These are phyloP conservation scores for Gadopsis marmoratus DNA, from an alignment of 2,797 vertebrate species.

Conservation along the genomic window DNA sequence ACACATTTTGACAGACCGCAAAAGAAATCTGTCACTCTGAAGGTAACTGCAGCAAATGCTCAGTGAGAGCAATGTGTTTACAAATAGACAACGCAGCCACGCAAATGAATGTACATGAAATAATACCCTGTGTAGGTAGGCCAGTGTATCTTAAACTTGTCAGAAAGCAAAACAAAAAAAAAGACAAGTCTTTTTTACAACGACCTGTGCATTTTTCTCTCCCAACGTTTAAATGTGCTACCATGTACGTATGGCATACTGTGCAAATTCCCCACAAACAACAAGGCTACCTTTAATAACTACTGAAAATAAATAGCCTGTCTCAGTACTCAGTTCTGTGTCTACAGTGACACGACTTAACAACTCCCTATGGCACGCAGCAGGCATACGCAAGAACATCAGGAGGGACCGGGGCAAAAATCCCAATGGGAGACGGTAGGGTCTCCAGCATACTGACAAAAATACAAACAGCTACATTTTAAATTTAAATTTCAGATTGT, in stretches of 20 bases:
- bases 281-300: conserved; percentile 18
- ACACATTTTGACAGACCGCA: not conserved
- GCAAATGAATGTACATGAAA: not conserved
- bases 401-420: conserved; percentile 8
- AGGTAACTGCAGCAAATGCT: conserved; percentile 15
- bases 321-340: conserved; percentile 4
- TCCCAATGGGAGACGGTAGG: conserved; percentile 16
- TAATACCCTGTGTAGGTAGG: not conserved
- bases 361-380: conserved; percentile 26
- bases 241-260: not conserved
- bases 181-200: not conserved
- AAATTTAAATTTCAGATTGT: conserved; percentile 14
- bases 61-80: not conserved
- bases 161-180: not conserved
- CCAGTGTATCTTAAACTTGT: not conserved
- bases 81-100: not conserved
- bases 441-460: not conserved
- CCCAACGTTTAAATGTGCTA: not conserved
- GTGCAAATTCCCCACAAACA: conserved; percentile 8
- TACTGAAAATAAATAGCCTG: conserved; percentile 27
- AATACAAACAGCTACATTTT: not conserved
- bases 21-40: not conserved
- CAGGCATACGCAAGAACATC: conserved; percentile 12
- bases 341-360: conserved; percentile 25
- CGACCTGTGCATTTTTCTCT: not conserved